phyloP scores from a whole-genome alignment of 2,113 vertebrate species.

The Syrrhaptes paradoxus region DNA sequence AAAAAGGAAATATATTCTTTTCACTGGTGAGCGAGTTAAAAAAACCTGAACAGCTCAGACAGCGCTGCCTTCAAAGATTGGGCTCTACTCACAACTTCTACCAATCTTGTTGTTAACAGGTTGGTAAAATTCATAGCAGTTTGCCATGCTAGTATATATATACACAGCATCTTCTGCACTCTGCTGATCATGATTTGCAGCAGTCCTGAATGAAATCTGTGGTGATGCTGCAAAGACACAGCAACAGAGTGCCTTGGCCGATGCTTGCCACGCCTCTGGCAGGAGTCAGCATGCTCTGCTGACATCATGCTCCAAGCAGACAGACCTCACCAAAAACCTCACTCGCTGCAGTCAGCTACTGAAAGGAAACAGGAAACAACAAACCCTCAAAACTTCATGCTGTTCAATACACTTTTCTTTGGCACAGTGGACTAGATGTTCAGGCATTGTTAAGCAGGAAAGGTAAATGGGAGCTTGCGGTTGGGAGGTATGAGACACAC shows the following conservation, averaged over 20 bases:
- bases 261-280: not conserved
- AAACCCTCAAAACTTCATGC: not conserved
- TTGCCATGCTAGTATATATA: not conserved
- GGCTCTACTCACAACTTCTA: not conserved
- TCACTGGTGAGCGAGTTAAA: not conserved
- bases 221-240: not conserved
- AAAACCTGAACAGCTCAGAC: not conserved
- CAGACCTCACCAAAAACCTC: not conserved
- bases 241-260: not conserved
- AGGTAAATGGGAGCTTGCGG: not conserved
- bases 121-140: not conserved
- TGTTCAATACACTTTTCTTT: not conserved
- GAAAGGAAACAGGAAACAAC: not conserved
- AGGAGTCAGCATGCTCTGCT: not conserved
- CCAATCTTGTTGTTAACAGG: too few relatives aligned
- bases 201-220: not conserved
- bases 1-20: slow-evolving; percentile 9
- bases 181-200: not conserved
- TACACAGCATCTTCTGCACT: not conserved
- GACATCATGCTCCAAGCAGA: not conserved
- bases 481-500: not conserved
- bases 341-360: not conserved
- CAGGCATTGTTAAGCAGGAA: not conserved
- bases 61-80: not conserved
- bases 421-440: not conserved